Percentiles rank a stretch among this genome's conserved stretches.
Conservation (phyloP, 2,888 invertebrate genomes). For the Spilosoma lubricipeda region DNA sequence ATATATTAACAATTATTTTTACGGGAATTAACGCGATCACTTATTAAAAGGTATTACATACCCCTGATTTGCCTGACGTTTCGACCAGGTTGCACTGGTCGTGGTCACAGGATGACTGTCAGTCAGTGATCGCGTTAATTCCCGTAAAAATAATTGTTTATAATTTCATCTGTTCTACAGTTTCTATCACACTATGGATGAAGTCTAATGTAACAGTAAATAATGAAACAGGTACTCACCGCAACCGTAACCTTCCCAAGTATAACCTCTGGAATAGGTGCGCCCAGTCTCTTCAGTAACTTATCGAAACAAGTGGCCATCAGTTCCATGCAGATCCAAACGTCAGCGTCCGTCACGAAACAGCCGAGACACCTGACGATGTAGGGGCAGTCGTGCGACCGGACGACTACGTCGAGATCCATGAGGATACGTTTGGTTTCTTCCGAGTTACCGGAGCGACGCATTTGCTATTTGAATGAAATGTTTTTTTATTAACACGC, state of each 20-base stretch:
- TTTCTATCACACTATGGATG: background rate
- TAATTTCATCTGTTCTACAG: background rate
- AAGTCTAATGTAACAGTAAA: too few species aligned
- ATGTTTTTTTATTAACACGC: background rate
- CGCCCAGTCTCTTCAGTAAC: conserved; percentile 93
- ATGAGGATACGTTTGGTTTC: conserved; percentile 99
- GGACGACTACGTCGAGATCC: conserved; percentile 99
- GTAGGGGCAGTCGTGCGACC: conserved; percentile 98
- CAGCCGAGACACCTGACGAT: conserved; percentile 99
- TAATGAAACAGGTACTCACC: conserved; percentile 83
- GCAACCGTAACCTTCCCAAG: conserved; percentile 99
- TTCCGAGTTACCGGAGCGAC: conserved; percentile 97
- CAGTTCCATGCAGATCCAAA: conserved; percentile 99
- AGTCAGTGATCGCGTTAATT: too few species aligned
- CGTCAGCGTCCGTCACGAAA: conserved; percentile 98
- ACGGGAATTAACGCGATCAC: too few species aligned
- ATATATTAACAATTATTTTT: too few species aligned
- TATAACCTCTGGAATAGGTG: conserved; percentile 98
- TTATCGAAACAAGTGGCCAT: conserved; percentile 99
- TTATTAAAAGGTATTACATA: too few species aligned
- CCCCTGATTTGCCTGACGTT: too few species aligned
- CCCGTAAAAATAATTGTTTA: too few species aligned
- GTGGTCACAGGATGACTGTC: too few species aligned
- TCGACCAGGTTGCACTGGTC: too few species aligned
- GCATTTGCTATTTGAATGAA: conserved; percentile 92